A percentile compares a stretch with the other conserved stretches of the same genome.
Conservation (phyloP, 2,797 vertebrate species). For the Enteromius thamalakanensis region DNA sequence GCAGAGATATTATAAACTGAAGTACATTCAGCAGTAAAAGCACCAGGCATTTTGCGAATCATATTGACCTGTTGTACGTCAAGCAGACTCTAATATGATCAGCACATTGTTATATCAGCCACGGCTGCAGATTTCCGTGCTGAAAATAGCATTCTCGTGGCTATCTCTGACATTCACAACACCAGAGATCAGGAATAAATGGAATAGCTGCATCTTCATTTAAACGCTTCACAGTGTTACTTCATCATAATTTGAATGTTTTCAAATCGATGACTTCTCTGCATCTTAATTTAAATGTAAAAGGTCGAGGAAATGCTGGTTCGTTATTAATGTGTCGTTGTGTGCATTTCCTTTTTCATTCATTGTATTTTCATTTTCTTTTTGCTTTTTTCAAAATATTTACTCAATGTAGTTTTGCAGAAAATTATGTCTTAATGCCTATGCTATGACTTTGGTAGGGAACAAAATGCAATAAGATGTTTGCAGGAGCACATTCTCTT, state of each 20-base stretch:
- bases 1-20: not conserved
- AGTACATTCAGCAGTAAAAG: conserved; percentile 16
- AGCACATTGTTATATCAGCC: conserved; percentile 15
- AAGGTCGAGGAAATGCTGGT: not conserved
- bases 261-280: not conserved
- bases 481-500: not conserved
- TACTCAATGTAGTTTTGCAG: not conserved
- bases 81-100: conserved; percentile 14
- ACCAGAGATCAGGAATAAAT: not conserved
- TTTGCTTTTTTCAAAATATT: not conserved
- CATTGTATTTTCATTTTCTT: not conserved
- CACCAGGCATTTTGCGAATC: conserved; percentile 12
- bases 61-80: conserved; percentile 28
- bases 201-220: conserved; percentile 19
- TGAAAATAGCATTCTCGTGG: not conserved
- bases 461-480: not conserved
- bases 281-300: not conserved
- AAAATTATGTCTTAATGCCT: not conserved
- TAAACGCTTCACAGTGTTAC: not conserved
- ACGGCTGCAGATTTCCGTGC: not conserved
- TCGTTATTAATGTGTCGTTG: not conserved
- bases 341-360: not conserved
- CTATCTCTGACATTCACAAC: not conserved
- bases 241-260: not conserved
- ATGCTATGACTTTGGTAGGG: not conserved